These are phyloP conservation scores for Mimas tiliae DNA, from an alignment of 2,888 invertebrate species.

Conservation along the genomic window DNA sequence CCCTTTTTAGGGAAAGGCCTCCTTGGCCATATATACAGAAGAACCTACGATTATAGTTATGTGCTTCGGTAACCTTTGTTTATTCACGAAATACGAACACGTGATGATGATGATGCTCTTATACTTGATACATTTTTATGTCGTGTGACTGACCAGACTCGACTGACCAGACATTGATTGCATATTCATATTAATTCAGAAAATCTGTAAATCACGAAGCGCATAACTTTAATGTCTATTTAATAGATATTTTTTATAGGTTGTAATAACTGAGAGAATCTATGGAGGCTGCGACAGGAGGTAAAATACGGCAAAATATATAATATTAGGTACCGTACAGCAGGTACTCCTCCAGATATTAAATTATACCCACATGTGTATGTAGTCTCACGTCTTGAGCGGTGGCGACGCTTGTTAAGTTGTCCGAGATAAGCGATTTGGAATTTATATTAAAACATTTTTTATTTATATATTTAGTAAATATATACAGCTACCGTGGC, in stretches of 20 bases:
- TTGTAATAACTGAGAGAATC: neutral
- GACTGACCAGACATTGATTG: no score
- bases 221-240: neutral
- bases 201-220: neutral
- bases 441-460: neutral
- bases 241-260: neutral
- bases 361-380: slow-evolving; percentile 19
- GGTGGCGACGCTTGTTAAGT: neutral
- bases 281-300: neutral
- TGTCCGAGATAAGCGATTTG: neutral
- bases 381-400: slow-evolving; percentile 7
- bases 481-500: no score
- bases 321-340: neutral
- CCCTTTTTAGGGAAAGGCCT: no score
- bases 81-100: no score
- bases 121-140: no score
- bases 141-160: no score
- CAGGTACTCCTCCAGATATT: slow-evolving; percentile 24
- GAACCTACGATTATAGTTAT: no score
- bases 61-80: no score
- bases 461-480: no score
- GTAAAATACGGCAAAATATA: neutral
- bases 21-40: no score
- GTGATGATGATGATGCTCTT: no score
- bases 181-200: no score